Conservation (phyloP, 2,888 invertebrate genomes). For the Drosophila kuntzei region DNA sequence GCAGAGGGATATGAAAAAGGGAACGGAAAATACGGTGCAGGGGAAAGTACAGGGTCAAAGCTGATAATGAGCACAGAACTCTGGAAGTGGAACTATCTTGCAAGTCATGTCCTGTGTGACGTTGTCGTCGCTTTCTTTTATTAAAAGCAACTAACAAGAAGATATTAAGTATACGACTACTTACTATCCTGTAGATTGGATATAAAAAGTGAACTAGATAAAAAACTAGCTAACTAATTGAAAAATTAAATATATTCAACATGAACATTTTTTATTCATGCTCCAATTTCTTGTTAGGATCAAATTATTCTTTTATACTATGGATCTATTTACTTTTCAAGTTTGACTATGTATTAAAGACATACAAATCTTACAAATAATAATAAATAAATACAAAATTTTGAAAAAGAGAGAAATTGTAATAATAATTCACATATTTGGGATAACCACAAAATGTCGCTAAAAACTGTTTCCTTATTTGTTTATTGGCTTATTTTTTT, state of each 20-base stretch:
- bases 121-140: conserved; percentile 47
- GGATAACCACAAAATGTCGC: too few relatives aligned
- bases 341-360: neutral
- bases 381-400: neutral
- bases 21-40: neutral
- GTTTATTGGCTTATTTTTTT: too few relatives aligned
- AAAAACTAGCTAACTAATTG: neutral
- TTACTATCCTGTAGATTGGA: conserved; percentile 4
- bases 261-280: neutral
- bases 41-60: conserved; percentile 18
- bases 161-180: neutral
- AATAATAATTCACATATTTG: too few relatives aligned
- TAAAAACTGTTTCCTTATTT: too few relatives aligned
- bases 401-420: neutral
- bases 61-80: conserved; percentile 62
- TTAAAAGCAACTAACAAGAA: conserved; percentile 37
- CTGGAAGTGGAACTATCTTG: conserved; percentile 44
- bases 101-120: conserved; percentile 49
- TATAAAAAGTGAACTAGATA: too few relatives aligned
- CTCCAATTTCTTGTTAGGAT: too few relatives aligned
- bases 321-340: neutral
- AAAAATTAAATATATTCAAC: too few relatives aligned
- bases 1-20: neutral
- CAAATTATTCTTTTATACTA: neutral
- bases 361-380: neutral